Evolutionary conservation across 1,140 invertebrate species (phyloP).

Genomic region (Trichonephila clavipes): DNA sequence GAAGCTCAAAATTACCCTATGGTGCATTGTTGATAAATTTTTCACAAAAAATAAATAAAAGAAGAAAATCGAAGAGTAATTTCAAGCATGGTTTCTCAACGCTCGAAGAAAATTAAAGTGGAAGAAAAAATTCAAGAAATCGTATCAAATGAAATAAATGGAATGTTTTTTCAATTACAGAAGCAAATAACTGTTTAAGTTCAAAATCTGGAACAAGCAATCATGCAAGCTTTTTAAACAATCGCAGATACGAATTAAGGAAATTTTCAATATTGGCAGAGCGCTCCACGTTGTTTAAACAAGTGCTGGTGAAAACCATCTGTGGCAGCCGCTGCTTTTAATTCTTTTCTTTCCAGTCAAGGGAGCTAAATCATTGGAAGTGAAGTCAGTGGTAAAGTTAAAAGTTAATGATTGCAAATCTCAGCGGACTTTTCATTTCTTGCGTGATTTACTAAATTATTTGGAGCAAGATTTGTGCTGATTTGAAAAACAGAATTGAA

Average conservation of each 20-base stretch:
- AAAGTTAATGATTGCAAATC: constrained; percentile 49
- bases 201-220: constrained; percentile 55
- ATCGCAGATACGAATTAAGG: constrained; percentile 45
- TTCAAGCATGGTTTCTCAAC: constrained; percentile 25
- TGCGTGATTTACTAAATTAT: constrained; percentile 60
- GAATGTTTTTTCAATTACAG: constrained; percentile 26
- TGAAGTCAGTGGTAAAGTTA: neutral
- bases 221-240: constrained; percentile 58
- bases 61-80: constrained; percentile 18
- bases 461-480: constrained; percentile 24
- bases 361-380: constrained; percentile 10
- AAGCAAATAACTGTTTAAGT: constrained; percentile 24
- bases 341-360: constrained; percentile 40
- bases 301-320: constrained; percentile 47
- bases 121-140: neutral
- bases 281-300: constrained; percentile 57
- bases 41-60: neutral
- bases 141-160: constrained; percentile 5
- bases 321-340: neutral
- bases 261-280: constrained; percentile 63
- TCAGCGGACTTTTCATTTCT: constrained; percentile 38
- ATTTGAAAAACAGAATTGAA: constrained; percentile 26
- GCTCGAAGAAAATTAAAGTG: constrained; percentile 5
- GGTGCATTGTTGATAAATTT: neutral
- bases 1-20: neutral